Evolutionary conservation across 2,888 invertebrate species (phyloP).

Genomic region (Troglohyphantes excavatus): DNA sequence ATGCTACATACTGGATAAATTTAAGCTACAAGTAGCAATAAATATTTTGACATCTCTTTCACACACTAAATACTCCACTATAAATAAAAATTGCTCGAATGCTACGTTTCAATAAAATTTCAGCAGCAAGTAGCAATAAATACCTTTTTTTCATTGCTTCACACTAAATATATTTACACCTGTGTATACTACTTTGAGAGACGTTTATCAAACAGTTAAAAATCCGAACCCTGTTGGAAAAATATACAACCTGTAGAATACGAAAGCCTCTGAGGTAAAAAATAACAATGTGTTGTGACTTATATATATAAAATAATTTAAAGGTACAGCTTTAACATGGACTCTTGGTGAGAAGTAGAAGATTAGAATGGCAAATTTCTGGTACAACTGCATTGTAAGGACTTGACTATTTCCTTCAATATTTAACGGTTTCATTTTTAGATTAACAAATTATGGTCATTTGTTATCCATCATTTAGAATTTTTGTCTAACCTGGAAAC

Average conservation of each 20-base stretch:
- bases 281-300: constrained; percentile 4
- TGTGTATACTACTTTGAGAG: not conserved
- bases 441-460: too few species aligned
- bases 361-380: too few species aligned
- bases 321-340: not conserved
- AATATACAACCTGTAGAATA: constrained; percentile 53
- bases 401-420: too few species aligned
- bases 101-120: constrained; percentile 37
- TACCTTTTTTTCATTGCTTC: constrained; percentile 27
- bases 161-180: constrained; percentile 21
- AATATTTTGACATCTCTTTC: too few species aligned
- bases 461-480: too few species aligned
- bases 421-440: too few species aligned
- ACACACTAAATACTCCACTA: too few species aligned
- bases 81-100: too few species aligned
- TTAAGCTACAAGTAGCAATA: too few species aligned
- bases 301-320: constrained; percentile 42
- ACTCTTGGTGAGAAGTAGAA: not conserved
- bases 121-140: not conserved
- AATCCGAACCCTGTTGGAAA: constrained; percentile 33
- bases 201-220: constrained; percentile 21
- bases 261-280: constrained; percentile 16
- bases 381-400: too few species aligned
- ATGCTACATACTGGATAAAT: too few species aligned
- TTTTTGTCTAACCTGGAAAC: too few species aligned